phyloP scores from a whole-genome alignment of 1,140 invertebrate species.

The Atta texana region DNA sequence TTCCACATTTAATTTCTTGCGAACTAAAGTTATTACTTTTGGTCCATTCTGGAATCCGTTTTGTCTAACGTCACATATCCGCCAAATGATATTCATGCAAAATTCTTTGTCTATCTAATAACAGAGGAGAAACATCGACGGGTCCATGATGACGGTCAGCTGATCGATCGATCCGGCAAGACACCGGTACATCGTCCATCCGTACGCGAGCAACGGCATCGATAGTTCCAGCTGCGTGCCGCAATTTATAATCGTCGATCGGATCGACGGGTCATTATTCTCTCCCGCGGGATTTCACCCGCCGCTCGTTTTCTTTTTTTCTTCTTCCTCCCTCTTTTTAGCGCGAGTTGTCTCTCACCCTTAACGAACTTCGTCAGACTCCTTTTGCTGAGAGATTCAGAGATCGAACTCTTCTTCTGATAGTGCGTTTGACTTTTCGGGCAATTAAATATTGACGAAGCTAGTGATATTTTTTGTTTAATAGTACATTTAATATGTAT shows the following conservation, averaged over 20 bases:
- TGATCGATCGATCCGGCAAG: slow-evolving; percentile 60
- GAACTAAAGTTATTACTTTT: background rate
- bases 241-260: slow-evolving; percentile 66
- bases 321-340: background rate
- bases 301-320: slow-evolving; percentile 21
- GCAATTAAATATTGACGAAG: slow-evolving; percentile 44
- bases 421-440: slow-evolving; percentile 23
- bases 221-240: slow-evolving; percentile 61
- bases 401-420: slow-evolving; percentile 23
- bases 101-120: slow-evolving; percentile 35
- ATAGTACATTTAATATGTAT: background rate
- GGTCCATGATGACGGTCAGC: slow-evolving; percentile 48
- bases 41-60: background rate
- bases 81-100: slow-evolving; percentile 46
- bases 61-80: slow-evolving; percentile 6
- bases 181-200: slow-evolving; percentile 49
- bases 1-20: background rate
- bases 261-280: slow-evolving; percentile 68
- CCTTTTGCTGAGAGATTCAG: slow-evolving; percentile 12
- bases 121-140: slow-evolving; percentile 32
- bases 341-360: slow-evolving; percentile 36
- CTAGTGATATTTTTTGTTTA: slow-evolving; percentile 12
- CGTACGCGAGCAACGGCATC: slow-evolving; percentile 49
- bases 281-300: slow-evolving; percentile 68
- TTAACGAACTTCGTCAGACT: slow-evolving; percentile 50